phyloP scores from a whole-genome alignment of 2,113 vertebrate species.

The Sphyrna mokarran region DNA sequence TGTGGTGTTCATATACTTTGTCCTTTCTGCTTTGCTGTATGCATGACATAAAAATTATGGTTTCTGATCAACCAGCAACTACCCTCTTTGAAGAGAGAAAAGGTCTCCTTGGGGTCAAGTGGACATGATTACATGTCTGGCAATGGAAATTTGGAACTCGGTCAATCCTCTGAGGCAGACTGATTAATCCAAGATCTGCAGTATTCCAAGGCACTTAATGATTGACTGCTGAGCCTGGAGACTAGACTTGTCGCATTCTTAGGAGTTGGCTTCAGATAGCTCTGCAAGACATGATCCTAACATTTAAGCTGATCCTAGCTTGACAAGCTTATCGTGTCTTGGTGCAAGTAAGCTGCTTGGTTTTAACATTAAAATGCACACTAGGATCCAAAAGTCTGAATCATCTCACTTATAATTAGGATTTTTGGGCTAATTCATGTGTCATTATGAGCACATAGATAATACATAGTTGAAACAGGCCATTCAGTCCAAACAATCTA shows the following conservation, averaged over 20 bases:
- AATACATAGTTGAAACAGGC: background rate
- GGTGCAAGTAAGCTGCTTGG: too few species aligned
- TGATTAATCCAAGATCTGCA: background rate
- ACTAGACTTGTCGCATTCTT: background rate
- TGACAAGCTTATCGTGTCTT: too few species aligned
- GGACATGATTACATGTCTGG: background rate
- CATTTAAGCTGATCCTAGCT: background rate
- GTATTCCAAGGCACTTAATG: background rate
- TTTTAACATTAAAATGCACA: too few species aligned
- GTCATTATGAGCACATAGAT: too few species aligned
- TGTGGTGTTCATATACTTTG: background rate
- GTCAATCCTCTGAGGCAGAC: background rate
- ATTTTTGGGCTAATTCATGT: too few species aligned
- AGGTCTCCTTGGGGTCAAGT: background rate
- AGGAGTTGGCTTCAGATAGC: background rate
- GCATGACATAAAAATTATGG: background rate
- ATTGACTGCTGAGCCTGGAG: background rate
- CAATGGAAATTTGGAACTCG: background rate
- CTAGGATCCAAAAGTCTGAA: too few species aligned
- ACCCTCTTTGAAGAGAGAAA: background rate
- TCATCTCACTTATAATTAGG: too few species aligned
- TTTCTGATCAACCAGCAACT: background rate
- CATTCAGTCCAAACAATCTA: background rate
- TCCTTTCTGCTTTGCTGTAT: background rate
- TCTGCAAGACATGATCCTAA: background rate